phyloP scores from a whole-genome alignment of 2,888 invertebrate genomes.

The Callosobruchus maculatus region DNA sequence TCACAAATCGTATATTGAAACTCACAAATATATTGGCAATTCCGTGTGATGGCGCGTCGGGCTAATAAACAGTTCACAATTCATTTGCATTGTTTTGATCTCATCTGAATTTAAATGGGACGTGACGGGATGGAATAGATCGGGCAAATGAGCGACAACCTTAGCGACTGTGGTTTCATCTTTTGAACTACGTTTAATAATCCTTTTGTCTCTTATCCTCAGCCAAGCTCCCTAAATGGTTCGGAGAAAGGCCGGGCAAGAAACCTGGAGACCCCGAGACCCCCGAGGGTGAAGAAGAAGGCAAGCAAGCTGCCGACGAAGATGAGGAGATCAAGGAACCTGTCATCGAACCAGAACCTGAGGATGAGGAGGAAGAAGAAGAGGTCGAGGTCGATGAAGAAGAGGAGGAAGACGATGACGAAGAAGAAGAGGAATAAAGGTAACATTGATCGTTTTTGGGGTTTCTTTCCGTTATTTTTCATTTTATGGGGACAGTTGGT shows the following conservation, averaged over 20 bases:
- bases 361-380: slow-evolving; percentile 69
- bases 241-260: slow-evolving; percentile 92
- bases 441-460: slow-evolving; percentile 3
- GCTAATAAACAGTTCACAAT: no score
- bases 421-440: slow-evolving; percentile 49
- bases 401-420: slow-evolving; percentile 71
- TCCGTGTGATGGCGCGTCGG: no score
- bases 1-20: no score
- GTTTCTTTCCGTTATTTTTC: no score
- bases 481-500: no score
- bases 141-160: no score
- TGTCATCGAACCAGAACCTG: slow-evolving; percentile 64
- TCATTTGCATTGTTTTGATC: no score
- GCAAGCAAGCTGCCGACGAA: slow-evolving; percentile 72
- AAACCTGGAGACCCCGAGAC: slow-evolving; percentile 85
- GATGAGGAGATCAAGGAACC: slow-evolving; percentile 59
- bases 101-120: no score
- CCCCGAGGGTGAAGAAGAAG: slow-evolving; percentile 87
- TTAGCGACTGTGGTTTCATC: no score
- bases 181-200: no score
- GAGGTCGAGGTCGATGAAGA: slow-evolving; percentile 72
- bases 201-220: slow-evolving; percentile 29
- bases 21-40: no score
- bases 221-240: slow-evolving; percentile 95
- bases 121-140: no score